Evolutionary conservation across 1,140 invertebrate genomes (phyloP), one percentile per base, ranked within the genome.

Genomic region (Lucilia cuprina): DNA sequence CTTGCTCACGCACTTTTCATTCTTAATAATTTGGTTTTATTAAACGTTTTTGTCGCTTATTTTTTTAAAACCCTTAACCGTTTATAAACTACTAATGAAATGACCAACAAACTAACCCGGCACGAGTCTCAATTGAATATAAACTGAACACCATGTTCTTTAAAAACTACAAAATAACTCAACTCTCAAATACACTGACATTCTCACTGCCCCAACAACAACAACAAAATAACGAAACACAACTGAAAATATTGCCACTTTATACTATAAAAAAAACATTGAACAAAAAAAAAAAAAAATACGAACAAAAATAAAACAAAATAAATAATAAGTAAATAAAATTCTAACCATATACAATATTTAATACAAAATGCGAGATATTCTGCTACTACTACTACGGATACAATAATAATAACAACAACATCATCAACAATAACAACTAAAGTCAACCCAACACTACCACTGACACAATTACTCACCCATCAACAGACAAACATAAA

Each of bases 81-180:
- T 13, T 41, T 3, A 41, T 2, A 41, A 80, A 83, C 30, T 74
- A 74, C 49, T 82, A 74, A 2, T 41, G 41, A 41, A 41, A 41
- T 41, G 41, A 41, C 41, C 41, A 41, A 41, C 7, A 41, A 41
- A 41, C 77, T 82, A 82, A 84, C 78, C 84, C 82, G 89, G 88
- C 86, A 86, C 87, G 88, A 88, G 88, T 88, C 89, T 90, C 89
- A 90, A 90, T 90, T 89, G 88, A 86, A 82, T 88, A 90, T 89
- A 90, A 88, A 90, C 89, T 90, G 89, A 90, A 89, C 87, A 89
- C 86, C 89, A 87, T 89, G 88, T 90, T 90, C 88, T 89, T 89
- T 88, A 80, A 80, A 80, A 70, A 80, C 75, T 25, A 21, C 10
- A 10, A 82, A 35, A 75, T 7, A 41, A 82, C 77, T 47, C 55